Evolutionary conservation across 2,888 invertebrate genomes (phyloP), one percentile per base, ranked within the genome.

Genomic region (Eumacrocentrus americanus): DNA sequence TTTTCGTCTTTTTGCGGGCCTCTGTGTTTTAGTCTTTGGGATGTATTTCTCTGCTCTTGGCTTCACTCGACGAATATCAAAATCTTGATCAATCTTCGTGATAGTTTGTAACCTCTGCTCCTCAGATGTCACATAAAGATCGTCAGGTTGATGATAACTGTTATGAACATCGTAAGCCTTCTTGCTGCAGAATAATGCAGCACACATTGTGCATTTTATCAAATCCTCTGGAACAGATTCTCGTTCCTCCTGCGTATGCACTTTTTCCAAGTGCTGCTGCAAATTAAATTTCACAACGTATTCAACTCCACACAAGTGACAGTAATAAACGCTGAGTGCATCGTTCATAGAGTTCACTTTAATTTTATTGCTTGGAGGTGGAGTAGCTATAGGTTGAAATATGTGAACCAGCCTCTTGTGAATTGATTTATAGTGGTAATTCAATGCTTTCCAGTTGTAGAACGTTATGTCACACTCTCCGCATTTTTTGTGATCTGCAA

Each of bases 221-320:
- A 88, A 78, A 71, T 88, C 86, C 50, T 83, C 72, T 2, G 85
- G 82, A 6, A 79, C 70, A 11, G 72, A 71, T 23, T 79, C 78
- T 53, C 82, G 69, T 68, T 88, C 86, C 67, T 86, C 84, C 76
- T 84, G 68, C 6, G 73, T 72, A 48, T 78, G 78, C 52, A 73
- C 69, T 25, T 72, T 70, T 58, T 80, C 81, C 53, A 82, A 67
- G 66, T 82, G 82, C 55, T 79, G 81, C 77, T 86, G 85, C 66
- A 89, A 79, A 79, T 89, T 89, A 57, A 87, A 86, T 78, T 88
- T 89, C 60, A 88, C 84, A 47, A 87, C 83, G 76, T 87, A 88
- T 72, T 89, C 88, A 59, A 85, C 86, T 12, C 89, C 89, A 78
- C 89, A 89, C 67, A 89, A 72, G 67, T 84, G 83, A 61, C 85